Evolutionary conservation across 2,888 invertebrate species (phyloP).

Genomic region (Amiota minor): DNA sequence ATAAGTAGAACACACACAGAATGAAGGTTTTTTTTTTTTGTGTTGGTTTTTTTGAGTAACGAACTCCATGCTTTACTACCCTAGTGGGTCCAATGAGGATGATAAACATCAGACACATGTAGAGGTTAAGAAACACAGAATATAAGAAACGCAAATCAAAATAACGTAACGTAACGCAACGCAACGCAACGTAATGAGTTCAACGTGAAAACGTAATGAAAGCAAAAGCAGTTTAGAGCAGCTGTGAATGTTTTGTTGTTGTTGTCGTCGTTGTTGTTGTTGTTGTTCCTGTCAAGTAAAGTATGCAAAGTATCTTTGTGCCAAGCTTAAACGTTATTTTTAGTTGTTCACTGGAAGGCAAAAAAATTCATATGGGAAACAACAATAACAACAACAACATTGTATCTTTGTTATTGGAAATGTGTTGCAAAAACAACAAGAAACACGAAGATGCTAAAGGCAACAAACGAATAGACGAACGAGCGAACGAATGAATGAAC

Average conservation of each 20-base stretch:
- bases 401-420: conserved; percentile 68
- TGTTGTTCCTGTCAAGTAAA: conserved; percentile 33
- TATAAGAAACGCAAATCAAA: not conserved
- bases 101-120: too few species aligned
- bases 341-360: conserved; percentile 62
- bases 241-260: conserved; percentile 65
- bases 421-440: conserved; percentile 42
- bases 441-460: not conserved
- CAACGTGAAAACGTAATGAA: conserved; percentile 17
- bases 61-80: too few species aligned
- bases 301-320: conserved; percentile 35
- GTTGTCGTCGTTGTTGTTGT: conserved; percentile 33
- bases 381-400: conserved; percentile 40
- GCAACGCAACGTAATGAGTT: conserved; percentile 41
- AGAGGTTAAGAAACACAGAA: too few species aligned
- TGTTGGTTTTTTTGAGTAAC: too few species aligned
- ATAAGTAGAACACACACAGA: too few species aligned
- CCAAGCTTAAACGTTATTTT: conserved; percentile 67
- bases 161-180: conserved; percentile 22
- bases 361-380: conserved; percentile 51
- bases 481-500: not conserved
- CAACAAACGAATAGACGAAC: not conserved
- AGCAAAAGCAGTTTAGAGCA: conserved; percentile 40
- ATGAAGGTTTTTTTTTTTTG: too few species aligned
- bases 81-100: too few species aligned